Evolutionary conservation across 2,113 vertebrate species (phyloP), one percentile per base, ranked within the genome.

Genomic region (Calypte anna): DNA sequence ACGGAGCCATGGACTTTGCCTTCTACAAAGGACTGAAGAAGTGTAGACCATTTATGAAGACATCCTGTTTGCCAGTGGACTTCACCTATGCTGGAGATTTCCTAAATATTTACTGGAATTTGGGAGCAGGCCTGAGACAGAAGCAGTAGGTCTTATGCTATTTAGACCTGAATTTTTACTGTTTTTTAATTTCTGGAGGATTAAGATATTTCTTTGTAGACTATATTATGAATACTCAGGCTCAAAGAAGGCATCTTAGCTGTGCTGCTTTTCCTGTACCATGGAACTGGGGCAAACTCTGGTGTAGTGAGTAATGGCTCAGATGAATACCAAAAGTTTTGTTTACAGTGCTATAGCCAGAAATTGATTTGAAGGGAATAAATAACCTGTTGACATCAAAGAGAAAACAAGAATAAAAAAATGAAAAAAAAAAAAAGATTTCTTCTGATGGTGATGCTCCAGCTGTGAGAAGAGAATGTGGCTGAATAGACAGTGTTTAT

Each of bases 351-450:
- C 30, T 70, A 67, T 36, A 91, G 15, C 62, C 86, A 96, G 86
- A 96, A 91, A 33, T 93, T 90, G 84, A 93, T 93, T 84, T 94
- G 38, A 54, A 78, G 40, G 48, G 69, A 81, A 62, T 33, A 86
- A 93, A 91, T 67, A 62, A 54, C 82, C 70, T 83, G 80, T 58
- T 67, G 59, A 85, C 78, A 92, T 55, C 43, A 88, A 94, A 91
- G 9, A 72, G 14, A 74, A 51, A 40, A 50, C 22, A 50, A 19
- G 46, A 46, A 17, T 18, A 46, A 15, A 19, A 46, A 46, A 46
- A 46, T 18, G 50, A 50, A 50, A 22, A 23, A 50, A 50, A 50
- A 50, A n/a, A n/a, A n/a, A n/a, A n/a, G n/a, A 21, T 53, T 89
- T 50, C 22, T 50, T 94, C 27, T 6, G 91, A 58, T 79, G 28